Base-by-base conservation (phyloP, 2,797 vertebrate species). In the Salmo trutta region DNA sequence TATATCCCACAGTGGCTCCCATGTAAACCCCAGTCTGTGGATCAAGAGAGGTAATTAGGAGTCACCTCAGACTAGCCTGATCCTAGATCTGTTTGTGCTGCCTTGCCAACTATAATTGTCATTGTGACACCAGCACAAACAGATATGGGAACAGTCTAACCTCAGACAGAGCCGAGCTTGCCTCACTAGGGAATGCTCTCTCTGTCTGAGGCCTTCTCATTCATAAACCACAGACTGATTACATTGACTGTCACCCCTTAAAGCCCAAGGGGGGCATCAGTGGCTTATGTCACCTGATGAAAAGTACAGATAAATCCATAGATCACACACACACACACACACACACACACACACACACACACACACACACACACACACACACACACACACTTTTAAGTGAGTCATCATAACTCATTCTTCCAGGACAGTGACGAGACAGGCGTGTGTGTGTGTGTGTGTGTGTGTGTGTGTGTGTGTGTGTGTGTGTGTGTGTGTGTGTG, bases 291-390 rank as follows among this genome's bases (percentile, higher is more conserved):
- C 68, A 17, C 19, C 33, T 16, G 33, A 70, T 59, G 6, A 59
- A 70, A 41, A 21, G 67, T 19, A 56, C n/a, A 4, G 1, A 33
- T n/a, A n/a, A 59, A 56, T 36, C 29, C 31, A 15, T 3, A 12
- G 51, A 24, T 52, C 17, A 7, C 3, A 51, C 14, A 47, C n/a
- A 65, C 56, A 59, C 72, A 41, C 73, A 54, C 71, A 59, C 71
- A 73, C 52, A 29, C 71, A 72, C 71, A 59, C 72, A 54, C 71
- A 56, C 71, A 73, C 52, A 31, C 52, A 72, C 71, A 62, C 72
- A 21, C 56, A 59, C 54, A 24, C 56, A 56, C 71, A 59, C 53
- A 59, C 52, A 29, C 71, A 72, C 71, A 62, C 72, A 74, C 53
- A 74, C 29, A 47, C 54, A 65, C 31, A 41, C 29, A 47, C 73